phyloP scores from a whole-genome alignment of 2,113 vertebrate species.

The Megaleporinus macrocephalus region DNA sequence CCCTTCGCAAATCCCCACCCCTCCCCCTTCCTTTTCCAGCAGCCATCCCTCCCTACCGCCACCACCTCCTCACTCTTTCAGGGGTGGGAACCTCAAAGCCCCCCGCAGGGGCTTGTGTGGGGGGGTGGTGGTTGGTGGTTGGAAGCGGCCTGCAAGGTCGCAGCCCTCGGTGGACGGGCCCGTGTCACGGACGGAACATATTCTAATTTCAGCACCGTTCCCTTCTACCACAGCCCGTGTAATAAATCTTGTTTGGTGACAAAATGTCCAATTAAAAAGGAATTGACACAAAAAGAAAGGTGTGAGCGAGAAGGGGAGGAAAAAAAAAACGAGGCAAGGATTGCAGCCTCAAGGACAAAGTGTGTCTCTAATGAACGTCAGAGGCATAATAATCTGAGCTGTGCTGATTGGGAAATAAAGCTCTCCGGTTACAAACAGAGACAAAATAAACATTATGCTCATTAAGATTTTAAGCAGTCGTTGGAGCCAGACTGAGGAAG shows the following conservation, averaged over 20 bases:
- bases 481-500: slow-evolving; percentile 5
- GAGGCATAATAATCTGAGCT: slow-evolving; percentile 52
- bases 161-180: slow-evolving; percentile 67
- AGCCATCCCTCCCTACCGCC: slow-evolving; percentile 44
- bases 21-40: slow-evolving; percentile 36
- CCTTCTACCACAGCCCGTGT: slow-evolving; percentile 61
- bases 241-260: slow-evolving; percentile 76
- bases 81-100: slow-evolving; percentile 48
- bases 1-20: slow-evolving; percentile 52
- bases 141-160: slow-evolving; percentile 69
- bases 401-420: slow-evolving; percentile 55
- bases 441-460: slow-evolving; percentile 23
- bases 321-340: slow-evolving; percentile 51
- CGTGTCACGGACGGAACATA: slow-evolving; percentile 69
- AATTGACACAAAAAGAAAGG: slow-evolving; percentile 72
- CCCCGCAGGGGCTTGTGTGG: slow-evolving; percentile 37
- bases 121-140: not conserved
- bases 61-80: slow-evolving; percentile 45
- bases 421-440: slow-evolving; percentile 43
- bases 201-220: slow-evolving; percentile 74
- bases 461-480: slow-evolving; percentile 48
- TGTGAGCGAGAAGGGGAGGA: slow-evolving; percentile 51
- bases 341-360: slow-evolving; percentile 66
- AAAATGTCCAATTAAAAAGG: slow-evolving; percentile 73
- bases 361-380: slow-evolving; percentile 57